Evolutionary conservation across 1,140 invertebrate genomes (phyloP).

Genomic region (Drosophila paulistorum): DNA sequence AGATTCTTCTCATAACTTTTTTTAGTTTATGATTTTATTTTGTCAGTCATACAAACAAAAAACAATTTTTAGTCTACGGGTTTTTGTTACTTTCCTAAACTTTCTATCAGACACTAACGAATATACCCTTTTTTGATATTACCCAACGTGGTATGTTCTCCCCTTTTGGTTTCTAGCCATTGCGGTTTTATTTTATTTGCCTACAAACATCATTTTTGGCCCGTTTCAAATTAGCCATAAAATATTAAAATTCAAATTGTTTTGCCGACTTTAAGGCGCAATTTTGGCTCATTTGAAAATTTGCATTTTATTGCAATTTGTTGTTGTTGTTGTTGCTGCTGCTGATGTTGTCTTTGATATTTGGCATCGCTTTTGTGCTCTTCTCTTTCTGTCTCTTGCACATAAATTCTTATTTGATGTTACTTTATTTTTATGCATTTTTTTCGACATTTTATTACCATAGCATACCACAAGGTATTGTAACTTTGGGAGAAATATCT

Average conservation of each 20-base stretch:
- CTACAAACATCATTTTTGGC: conserved; percentile 30
- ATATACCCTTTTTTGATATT: not conserved
- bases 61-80: not conserved
- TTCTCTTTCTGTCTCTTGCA: conserved; percentile 23
- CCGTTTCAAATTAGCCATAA: conserved; percentile 62
- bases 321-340: conserved; percentile 31
- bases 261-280: conserved; percentile 57
- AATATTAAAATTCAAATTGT: conserved; percentile 70
- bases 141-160: not conserved
- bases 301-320: conserved; percentile 80
- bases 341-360: conserved; percentile 47
- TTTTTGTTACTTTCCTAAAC: too few species aligned
- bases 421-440: conserved; percentile 80
- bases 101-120: not conserved
- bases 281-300: conserved; percentile 55
- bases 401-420: conserved; percentile 78
- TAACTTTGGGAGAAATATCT: conserved; percentile 28
- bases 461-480: conserved; percentile 48
- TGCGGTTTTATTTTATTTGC: conserved; percentile 51
- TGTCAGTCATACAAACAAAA: too few species aligned
- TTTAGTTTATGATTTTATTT: too few species aligned
- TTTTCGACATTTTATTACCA: conserved; percentile 68
- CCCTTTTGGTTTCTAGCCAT: conserved; percentile 9
- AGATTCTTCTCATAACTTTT: too few species aligned
- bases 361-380: conserved; percentile 28